These are phyloP conservation scores for Himalopsyche phryganea DNA, from an alignment of 1,140 invertebrate genomes.

Conservation along the genomic window DNA sequence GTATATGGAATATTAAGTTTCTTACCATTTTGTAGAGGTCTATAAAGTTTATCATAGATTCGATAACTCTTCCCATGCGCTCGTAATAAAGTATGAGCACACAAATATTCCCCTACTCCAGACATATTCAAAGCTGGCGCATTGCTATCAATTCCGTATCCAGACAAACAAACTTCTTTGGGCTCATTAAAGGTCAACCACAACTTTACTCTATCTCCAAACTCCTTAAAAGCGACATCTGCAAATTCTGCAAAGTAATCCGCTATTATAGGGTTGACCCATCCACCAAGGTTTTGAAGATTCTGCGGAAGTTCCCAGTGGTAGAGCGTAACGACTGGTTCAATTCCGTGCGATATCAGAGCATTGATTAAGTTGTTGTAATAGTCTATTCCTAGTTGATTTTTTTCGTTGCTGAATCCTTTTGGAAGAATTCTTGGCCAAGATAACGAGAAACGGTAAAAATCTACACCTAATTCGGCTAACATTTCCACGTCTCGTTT, in stretches of 20 bases:
- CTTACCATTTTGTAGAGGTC: conserved; percentile 29
- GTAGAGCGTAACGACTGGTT: conserved; percentile 44
- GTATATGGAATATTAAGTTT: too few species aligned
- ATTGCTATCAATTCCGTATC: conserved; percentile 37
- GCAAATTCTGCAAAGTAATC: conserved; percentile 55
- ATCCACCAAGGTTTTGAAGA: conserved; percentile 36
- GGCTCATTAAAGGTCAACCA: conserved; percentile 58
- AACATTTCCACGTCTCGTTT: conserved; percentile 56
- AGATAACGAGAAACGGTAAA: conserved; percentile 56
- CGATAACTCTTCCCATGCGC: conserved; percentile 44
- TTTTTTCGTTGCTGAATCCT: conserved; percentile 45
- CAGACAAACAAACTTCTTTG: conserved; percentile 47
- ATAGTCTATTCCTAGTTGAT: conserved; percentile 50
- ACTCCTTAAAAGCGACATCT: conserved; percentile 44
- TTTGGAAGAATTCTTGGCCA: conserved; percentile 54
- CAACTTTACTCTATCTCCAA: conserved; percentile 48
- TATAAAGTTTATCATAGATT: conserved; percentile 44
- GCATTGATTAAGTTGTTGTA: conserved; percentile 55
- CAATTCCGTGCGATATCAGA: conserved; percentile 46
- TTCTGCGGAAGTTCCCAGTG: conserved; percentile 38
- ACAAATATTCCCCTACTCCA: conserved; percentile 44
- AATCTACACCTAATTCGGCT: conserved; percentile 45
- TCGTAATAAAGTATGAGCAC: conserved; percentile 39
- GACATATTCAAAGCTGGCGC: conserved; percentile 42
- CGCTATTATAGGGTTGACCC: conserved; percentile 34